These are phyloP conservation scores for Eptesicus fuscus DNA, from an alignment of 2,113 vertebrate species.

Conservation along the genomic window DNA sequence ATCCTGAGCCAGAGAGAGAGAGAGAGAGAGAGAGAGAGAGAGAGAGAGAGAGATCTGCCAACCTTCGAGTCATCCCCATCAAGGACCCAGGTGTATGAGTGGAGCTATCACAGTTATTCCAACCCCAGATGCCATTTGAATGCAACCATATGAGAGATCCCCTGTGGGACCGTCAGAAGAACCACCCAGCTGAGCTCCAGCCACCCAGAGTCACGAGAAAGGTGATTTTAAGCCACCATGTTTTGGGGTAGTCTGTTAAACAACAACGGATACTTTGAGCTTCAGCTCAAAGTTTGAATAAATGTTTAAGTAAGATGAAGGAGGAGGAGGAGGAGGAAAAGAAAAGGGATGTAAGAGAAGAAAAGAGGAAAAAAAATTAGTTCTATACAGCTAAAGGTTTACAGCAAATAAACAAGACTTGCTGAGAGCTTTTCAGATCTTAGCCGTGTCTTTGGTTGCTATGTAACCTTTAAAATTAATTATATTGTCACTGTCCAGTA, in stretches of 20 bases:
- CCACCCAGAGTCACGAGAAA: background rate
- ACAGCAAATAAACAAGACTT: background rate
- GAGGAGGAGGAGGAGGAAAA: background rate
- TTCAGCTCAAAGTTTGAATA: background rate
- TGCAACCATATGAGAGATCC: background rate
- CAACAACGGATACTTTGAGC: background rate
- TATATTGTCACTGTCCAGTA: conserved; percentile 43
- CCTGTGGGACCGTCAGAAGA: background rate
- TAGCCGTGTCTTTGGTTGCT: conserved; percentile 16
- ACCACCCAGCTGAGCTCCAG: background rate
- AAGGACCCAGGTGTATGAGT: background rate
- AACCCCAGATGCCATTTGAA: background rate
- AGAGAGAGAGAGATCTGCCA: background rate
- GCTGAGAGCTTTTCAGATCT: background rate
- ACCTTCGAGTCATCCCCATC: background rate
- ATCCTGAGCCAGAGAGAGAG: background rate
- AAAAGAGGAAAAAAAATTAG: background rate
- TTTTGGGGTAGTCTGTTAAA: background rate
- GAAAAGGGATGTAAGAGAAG: background rate
- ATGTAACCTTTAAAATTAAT: conserved; percentile 56
- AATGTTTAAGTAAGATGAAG: background rate
- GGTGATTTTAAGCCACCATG: background rate
- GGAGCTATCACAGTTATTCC: background rate
- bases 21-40: background rate
- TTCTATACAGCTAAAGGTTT: background rate